Evolutionary conservation across 1,140 invertebrate genomes (phyloP).

Genomic region (Eciton burchellii): DNA sequence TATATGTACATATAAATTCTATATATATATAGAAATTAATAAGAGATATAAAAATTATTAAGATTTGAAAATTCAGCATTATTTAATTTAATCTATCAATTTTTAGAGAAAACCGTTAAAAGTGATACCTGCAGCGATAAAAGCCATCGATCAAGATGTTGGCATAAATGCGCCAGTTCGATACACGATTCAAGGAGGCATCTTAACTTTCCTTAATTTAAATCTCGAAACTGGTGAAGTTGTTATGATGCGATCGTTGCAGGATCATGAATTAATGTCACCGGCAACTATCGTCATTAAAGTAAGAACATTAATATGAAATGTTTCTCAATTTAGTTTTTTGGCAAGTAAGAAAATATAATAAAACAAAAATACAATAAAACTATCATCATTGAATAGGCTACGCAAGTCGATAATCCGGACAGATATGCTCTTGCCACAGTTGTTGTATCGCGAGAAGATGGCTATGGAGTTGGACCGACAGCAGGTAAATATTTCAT

Average conservation of each 20-base stretch:
- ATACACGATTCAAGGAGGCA: slow-evolving; percentile 87
- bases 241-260: slow-evolving; percentile 87
- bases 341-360: slow-evolving; percentile 10
- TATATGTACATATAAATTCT: too few species aligned
- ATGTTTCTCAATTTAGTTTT: background rate
- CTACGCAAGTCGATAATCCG: slow-evolving; percentile 94
- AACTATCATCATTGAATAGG: slow-evolving; percentile 84
- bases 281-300: slow-evolving; percentile 92
- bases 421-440: slow-evolving; percentile 95
- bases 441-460: slow-evolving; percentile 88
- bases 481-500: slow-evolving; percentile 76
- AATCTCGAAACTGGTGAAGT: slow-evolving; percentile 89
- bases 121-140: slow-evolving; percentile 88
- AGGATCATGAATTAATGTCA: slow-evolving; percentile 87
- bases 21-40: too few species aligned
- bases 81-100: slow-evolving; percentile 32
- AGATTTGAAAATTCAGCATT: background rate
- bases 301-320: slow-evolving; percentile 77
- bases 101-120: slow-evolving; percentile 87
- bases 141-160: slow-evolving; percentile 92
- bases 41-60: too few species aligned
- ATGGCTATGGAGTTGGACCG: slow-evolving; percentile 78
- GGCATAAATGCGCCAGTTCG: slow-evolving; percentile 92
- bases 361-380: slow-evolving; percentile 11
- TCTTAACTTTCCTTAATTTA: slow-evolving; percentile 83